phyloP scores from a whole-genome alignment of 2,888 invertebrate species.

The Spodoptera exigua region DNA sequence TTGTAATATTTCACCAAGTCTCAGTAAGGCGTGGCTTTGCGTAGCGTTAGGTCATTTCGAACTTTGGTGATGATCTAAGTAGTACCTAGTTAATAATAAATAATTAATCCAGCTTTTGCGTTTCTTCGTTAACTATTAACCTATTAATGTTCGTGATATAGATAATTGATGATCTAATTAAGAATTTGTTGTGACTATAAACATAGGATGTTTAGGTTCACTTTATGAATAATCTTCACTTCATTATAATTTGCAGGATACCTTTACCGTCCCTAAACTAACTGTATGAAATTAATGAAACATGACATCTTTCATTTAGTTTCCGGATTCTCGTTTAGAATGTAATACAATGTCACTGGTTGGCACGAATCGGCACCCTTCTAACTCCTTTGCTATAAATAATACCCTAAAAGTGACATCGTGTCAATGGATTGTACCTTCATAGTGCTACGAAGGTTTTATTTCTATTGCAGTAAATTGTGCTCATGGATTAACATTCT shows the following conservation, averaged over 20 bases:
- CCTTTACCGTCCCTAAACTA: constrained; percentile 13
- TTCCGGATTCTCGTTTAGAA: constrained; percentile 53
- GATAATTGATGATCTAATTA: too few relatives aligned
- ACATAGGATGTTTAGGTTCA: too few relatives aligned
- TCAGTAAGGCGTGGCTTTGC: constrained; percentile 35
- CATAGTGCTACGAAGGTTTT: background rate
- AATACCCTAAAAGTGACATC: constrained; percentile 38
- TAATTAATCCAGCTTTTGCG: too few relatives aligned
- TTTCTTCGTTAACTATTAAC: too few relatives aligned
- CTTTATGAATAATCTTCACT: too few relatives aligned
- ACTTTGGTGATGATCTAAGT: too few relatives aligned
- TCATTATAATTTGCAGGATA: too few relatives aligned
- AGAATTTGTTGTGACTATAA: too few relatives aligned
- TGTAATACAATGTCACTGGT: constrained; percentile 58
- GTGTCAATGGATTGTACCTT: constrained; percentile 7
- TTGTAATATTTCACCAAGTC: constrained; percentile 36
- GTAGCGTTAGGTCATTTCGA: constrained; percentile 9
- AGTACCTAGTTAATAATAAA: background rate
- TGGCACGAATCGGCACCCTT: constrained; percentile 67
- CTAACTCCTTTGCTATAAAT: constrained; percentile 57
- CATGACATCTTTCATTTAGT: constrained; percentile 11
- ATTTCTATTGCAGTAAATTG: background rate
- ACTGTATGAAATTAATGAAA: constrained; percentile 31
- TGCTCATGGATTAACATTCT: background rate
- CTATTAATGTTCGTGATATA: too few relatives aligned